These are phyloP conservation scores for Brachypodius melanocephalos DNA, from an alignment of 2,113 vertebrate genomes.

Conservation along the genomic window DNA sequence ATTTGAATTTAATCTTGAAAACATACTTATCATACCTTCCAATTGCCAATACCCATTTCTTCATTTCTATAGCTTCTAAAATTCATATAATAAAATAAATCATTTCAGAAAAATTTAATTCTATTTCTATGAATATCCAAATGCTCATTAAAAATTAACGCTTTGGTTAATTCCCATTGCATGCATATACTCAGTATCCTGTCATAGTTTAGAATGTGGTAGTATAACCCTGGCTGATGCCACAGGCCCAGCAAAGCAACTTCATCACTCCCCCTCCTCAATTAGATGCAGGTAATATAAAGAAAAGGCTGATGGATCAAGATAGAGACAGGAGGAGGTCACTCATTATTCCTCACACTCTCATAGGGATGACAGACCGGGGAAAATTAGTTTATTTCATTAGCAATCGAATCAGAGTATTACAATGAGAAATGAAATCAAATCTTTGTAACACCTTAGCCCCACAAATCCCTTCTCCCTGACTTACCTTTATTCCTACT, in stretches of 20 bases:
- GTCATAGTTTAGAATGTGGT: neutral
- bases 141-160: neutral
- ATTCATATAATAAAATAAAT: neutral
- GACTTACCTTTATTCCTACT: neutral
- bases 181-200: neutral
- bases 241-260: accelerated
- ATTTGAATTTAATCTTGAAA: neutral
- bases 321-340: neutral
- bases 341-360: neutral
- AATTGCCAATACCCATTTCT: neutral
- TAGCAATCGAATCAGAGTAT: neutral
- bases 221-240: neutral
- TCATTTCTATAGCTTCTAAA: neutral
- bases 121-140: neutral
- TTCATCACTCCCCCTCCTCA: neutral
- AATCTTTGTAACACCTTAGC: neutral
- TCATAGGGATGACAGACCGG: neutral
- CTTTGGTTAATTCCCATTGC: neutral
- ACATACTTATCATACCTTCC: neutral
- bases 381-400: neutral
- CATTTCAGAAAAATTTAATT: neutral
- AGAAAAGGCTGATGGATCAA: neutral
- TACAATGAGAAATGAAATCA: neutral
- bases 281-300: neutral
- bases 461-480: neutral